Evolutionary conservation across 2,888 invertebrate species (phyloP).

Genomic region (Drosophila greeni): DNA sequence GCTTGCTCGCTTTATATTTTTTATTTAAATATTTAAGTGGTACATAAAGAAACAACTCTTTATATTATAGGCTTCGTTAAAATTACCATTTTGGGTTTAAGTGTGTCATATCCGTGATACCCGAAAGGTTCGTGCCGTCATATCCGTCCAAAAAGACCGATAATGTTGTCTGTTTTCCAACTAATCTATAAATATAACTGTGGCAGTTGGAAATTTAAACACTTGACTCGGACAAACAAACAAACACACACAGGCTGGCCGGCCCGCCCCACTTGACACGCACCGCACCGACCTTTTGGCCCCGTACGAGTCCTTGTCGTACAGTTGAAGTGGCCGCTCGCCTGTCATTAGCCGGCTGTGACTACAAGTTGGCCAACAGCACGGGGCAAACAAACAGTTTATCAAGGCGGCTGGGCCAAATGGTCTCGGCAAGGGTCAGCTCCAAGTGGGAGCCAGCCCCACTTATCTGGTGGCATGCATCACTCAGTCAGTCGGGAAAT

Average conservation of each 20-base stretch:
- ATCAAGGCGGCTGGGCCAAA: slow-evolving; percentile 43
- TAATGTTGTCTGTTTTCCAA: not conserved
- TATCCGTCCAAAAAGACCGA: not conserved
- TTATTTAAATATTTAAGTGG: too few species aligned
- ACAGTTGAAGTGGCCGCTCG: slow-evolving; percentile 47
- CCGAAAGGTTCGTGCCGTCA: too few species aligned
- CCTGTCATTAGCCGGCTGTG: slow-evolving; percentile 65
- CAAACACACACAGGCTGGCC: slow-evolving; percentile 8
- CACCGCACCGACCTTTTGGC: slow-evolving; percentile 31
- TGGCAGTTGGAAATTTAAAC: slow-evolving; percentile 61
- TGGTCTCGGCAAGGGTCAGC: slow-evolving; percentile 43
- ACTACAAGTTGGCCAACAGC: slow-evolving; percentile 32
- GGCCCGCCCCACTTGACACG: slow-evolving; percentile 29
- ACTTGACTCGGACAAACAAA: slow-evolving; percentile 37
- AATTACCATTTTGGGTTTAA: not conserved
- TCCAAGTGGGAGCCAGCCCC: slow-evolving; percentile 20
- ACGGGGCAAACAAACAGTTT: slow-evolving; percentile 53
- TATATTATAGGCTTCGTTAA: too few species aligned
- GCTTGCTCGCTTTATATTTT: too few species aligned
- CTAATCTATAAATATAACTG: slow-evolving; percentile 18
- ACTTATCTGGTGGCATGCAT: slow-evolving; percentile 69
- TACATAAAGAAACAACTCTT: not conserved
- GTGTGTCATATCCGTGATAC: too few species aligned
- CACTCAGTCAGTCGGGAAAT: slow-evolving; percentile 58
- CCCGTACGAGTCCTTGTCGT: slow-evolving; percentile 14